Conservation (phyloP, 2,113 vertebrate genomes). For the Barbus barbus region DNA sequence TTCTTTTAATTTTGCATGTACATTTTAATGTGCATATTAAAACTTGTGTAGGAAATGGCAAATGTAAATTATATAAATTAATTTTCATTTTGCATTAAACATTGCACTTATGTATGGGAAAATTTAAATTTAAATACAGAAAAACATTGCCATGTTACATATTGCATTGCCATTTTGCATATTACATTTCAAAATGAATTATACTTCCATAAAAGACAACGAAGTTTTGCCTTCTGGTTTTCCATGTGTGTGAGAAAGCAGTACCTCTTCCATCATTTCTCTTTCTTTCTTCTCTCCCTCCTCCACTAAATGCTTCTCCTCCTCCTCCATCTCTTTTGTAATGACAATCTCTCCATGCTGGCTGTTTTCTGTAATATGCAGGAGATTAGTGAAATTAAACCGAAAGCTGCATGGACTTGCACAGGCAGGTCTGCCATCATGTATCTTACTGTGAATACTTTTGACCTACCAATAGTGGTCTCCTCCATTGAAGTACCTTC, state of each 20-base stretch:
- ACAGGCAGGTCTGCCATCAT: neutral
- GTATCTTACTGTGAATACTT: neutral
- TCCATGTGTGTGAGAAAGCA: neutral
- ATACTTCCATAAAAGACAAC: too few species aligned
- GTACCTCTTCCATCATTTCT: constrained; percentile 85
- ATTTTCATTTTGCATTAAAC: too few species aligned
- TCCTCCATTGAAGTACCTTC: constrained; percentile 72
- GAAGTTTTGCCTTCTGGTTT: neutral
- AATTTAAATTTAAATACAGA: too few species aligned
- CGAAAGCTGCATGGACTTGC: neutral
- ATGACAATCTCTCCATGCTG: constrained; percentile 72
- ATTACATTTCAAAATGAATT: too few species aligned
- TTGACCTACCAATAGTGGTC: constrained; percentile 33
- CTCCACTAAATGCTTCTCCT: constrained; percentile 87
- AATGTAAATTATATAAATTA: too few species aligned
- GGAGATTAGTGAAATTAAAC: neutral
- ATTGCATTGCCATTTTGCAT: too few species aligned
- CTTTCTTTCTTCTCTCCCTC: constrained; percentile 81
- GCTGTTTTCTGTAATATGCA: constrained; percentile 43
- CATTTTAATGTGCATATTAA: too few species aligned
- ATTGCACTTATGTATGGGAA: too few species aligned
- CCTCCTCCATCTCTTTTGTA: constrained; percentile 89
- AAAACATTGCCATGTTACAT: too few species aligned
- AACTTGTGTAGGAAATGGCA: too few species aligned
- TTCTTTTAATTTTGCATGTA: too few species aligned